These are phyloP conservation scores for Sebastiscus albofasciatus DNA, from an alignment of 2,797 vertebrate genomes.

Conservation along the genomic window DNA sequence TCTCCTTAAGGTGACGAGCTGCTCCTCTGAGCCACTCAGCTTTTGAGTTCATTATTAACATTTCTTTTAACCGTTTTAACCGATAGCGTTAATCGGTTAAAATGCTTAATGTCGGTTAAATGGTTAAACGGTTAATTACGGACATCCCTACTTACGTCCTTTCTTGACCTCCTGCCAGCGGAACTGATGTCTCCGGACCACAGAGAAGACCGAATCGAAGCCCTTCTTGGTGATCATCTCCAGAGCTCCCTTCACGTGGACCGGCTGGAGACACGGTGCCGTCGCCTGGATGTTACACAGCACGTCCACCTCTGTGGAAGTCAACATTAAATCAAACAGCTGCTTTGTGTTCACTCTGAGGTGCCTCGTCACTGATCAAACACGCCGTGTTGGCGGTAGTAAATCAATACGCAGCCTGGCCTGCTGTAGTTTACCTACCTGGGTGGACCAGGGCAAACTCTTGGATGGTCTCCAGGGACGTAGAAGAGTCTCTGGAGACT, in stretches of 20 bases:
- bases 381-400: not conserved
- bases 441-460: conserved; percentile 86
- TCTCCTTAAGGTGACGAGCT: too few relatives aligned
- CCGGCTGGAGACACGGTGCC: conserved; percentile 93
- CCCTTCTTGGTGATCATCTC: conserved; percentile 77
- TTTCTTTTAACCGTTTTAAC: too few relatives aligned
- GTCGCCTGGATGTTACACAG: conserved; percentile 96
- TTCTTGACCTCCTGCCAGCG: conserved; percentile 91
- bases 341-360: not conserved
- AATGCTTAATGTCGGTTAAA: too few relatives aligned
- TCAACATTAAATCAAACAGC: too few relatives aligned
- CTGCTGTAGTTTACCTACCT: conserved; percentile 67
- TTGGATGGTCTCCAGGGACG: conserved; percentile 90
- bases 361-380: not conserved
- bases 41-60: too few relatives aligned
- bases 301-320: conserved; percentile 86
- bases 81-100: too few relatives aligned
- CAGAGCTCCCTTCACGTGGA: conserved; percentile 87
- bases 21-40: too few relatives aligned
- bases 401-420: not conserved
- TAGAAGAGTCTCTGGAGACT: conserved; percentile 90
- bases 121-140: too few relatives aligned
- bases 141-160: conserved; percentile 46
- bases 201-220: conserved; percentile 92
- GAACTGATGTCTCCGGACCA: conserved; percentile 93